Percentiles rank a stretch among this genome's conserved stretches.
These are phyloP conservation scores for Melozone crissalis DNA, from an alignment of 2,113 vertebrate genomes.

Conservation along the genomic window DNA sequence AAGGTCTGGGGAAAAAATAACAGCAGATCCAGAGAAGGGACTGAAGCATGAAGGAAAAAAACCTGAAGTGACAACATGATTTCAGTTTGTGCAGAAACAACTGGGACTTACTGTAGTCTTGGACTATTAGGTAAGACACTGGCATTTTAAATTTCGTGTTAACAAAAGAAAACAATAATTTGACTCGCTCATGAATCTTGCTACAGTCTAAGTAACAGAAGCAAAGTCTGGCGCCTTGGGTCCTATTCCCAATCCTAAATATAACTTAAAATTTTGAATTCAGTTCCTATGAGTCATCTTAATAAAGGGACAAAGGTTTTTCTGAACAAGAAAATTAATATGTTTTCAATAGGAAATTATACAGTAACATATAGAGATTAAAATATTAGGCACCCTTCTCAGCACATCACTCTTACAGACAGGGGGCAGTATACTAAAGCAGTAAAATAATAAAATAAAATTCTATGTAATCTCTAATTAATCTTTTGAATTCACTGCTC, in stretches of 20 bases:
- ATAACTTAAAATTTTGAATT: not conserved
- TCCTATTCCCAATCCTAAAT: not conserved
- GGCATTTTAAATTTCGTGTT: not conserved
- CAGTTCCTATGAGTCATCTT: not conserved
- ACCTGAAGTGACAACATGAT: not conserved
- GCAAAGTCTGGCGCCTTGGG: not conserved
- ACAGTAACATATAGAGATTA: not conserved
- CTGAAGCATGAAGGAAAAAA: not conserved
- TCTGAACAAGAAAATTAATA: not conserved
- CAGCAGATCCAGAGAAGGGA: not conserved
- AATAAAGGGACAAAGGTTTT: not conserved
- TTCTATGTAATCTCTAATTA: not conserved
- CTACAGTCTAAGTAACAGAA: not conserved
- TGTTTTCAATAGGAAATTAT: not conserved
- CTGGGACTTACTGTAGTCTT: not conserved
- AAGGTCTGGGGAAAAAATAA: not conserved
- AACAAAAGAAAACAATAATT: not conserved
- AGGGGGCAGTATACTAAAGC: not conserved
- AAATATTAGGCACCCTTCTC: not conserved
- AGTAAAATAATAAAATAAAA: not conserved
- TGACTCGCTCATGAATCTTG: not conserved
- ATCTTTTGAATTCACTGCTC: not conserved
- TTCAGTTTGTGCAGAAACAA: not conserved
- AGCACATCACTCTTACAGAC: not conserved
- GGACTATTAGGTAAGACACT: not conserved